Evolutionary conservation across 2,113 vertebrate genomes (phyloP).

Genomic region (Microcebus griseorufus): DNA sequence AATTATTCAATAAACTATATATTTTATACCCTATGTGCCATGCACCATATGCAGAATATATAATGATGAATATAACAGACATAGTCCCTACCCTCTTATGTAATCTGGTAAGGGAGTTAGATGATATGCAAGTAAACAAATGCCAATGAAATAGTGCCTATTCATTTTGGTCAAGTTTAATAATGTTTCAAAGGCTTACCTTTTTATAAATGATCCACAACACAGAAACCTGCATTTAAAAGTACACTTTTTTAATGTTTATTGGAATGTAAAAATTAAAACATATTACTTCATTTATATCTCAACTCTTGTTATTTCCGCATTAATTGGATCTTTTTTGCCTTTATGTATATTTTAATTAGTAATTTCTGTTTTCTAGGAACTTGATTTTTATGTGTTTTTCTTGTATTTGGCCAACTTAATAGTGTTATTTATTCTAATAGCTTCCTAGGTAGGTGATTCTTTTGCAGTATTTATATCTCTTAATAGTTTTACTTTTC

Average conservation of each 20-base stretch:
- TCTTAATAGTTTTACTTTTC: conserved; percentile 32
- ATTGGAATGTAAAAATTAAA: neutral
- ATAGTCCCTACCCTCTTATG: neutral
- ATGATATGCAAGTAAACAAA: neutral
- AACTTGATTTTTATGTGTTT: conserved; percentile 21
- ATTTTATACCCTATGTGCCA: neutral
- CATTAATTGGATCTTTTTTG: neutral
- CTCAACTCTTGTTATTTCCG: neutral
- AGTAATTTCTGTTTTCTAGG: neutral
- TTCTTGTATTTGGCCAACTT: neutral
- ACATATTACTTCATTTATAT: neutral
- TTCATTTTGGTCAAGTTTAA: conserved; percentile 32
- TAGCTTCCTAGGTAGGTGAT: neutral
- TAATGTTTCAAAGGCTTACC: neutral
- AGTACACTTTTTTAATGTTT: neutral
- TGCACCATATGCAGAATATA: neutral
- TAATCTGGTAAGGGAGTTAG: neutral
- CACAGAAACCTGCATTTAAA: conserved; percentile 19
- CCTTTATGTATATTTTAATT: neutral
- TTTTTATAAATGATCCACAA: neutral
- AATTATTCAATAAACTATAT: neutral
- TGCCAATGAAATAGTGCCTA: neutral
- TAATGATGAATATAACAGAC: neutral
- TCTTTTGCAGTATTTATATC: neutral
- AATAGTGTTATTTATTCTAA: neutral